These are phyloP conservation scores for Frankliniella fusca DNA, from an alignment of 2,888 invertebrate species.

Conservation along the genomic window DNA sequence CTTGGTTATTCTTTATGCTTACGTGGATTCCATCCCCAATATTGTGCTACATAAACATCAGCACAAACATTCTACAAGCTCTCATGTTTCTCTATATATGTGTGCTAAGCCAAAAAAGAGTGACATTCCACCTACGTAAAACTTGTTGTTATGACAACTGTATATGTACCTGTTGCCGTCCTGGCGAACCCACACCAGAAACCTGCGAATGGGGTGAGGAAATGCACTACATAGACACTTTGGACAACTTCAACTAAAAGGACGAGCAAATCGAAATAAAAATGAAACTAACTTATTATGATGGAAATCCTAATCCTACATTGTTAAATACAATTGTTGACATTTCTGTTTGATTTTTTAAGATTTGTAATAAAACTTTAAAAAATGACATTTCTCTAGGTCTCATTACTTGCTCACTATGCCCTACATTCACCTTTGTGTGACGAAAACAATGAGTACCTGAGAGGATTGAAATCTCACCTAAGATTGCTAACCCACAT, in stretches of 20 bases:
- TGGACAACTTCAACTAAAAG: neutral
- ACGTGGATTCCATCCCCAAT: conserved; percentile 72
- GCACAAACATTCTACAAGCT: conserved; percentile 71
- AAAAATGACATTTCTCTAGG: neutral
- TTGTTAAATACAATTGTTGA: too few relatives aligned
- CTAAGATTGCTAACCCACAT: too few relatives aligned
- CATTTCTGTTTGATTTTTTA: too few relatives aligned
- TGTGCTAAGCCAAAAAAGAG: conserved; percentile 71
- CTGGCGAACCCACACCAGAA: conserved; percentile 53
- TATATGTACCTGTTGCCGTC: conserved; percentile 52
- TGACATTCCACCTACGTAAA: conserved; percentile 71
- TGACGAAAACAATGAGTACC: too few relatives aligned
- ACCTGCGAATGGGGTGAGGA: conserved; percentile 76
- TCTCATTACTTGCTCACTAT: too few relatives aligned
- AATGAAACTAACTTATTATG: too few relatives aligned
- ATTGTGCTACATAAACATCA: conserved; percentile 67
- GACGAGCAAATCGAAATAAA: neutral
- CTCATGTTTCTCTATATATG: conserved; percentile 72
- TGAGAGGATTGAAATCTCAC: too few relatives aligned
- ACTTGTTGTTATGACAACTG: conserved; percentile 68
- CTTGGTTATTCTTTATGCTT: conserved; percentile 72
- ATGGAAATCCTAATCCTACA: too few relatives aligned
- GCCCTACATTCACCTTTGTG: too few relatives aligned
- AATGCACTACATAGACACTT: conserved; percentile 49
- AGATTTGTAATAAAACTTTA: neutral